A percentile compares a stretch with the other conserved stretches of the same genome.
Evolutionary conservation across 1,140 invertebrate genomes (phyloP).

Genomic region (Heliconius melpomene): DNA sequence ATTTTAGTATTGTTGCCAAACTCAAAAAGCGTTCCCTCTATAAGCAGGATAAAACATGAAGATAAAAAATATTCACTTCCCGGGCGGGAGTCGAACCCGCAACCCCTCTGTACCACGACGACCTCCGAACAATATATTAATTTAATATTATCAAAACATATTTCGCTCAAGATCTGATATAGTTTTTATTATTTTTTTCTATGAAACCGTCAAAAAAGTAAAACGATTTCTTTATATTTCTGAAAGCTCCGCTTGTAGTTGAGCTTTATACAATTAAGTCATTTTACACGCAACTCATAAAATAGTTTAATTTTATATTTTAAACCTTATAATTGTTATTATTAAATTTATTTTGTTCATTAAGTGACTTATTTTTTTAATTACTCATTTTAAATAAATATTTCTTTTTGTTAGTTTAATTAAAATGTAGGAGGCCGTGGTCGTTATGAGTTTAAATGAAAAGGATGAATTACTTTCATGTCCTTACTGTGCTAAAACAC

Average conservation of each 20-base stretch:
- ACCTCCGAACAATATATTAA: too few relatives aligned
- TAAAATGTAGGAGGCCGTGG: background rate
- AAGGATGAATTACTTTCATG: too few relatives aligned
- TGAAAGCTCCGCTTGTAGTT: background rate
- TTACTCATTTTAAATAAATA: too few relatives aligned
- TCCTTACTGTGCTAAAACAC: too few relatives aligned
- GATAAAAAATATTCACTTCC: background rate
- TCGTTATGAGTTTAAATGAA: too few relatives aligned
- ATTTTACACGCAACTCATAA: background rate
- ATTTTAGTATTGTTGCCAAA: too few relatives aligned
- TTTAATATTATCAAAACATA: too few relatives aligned
- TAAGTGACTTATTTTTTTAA: background rate
- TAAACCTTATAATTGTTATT: background rate
- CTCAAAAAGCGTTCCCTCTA: too few relatives aligned
- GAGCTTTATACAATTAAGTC: background rate
- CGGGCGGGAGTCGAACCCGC: too few relatives aligned
- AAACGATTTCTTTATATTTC: background rate
- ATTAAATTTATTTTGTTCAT: constrained; percentile 1
- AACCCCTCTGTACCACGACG: too few relatives aligned
- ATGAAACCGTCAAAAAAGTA: background rate
- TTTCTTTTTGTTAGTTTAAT: background rate
- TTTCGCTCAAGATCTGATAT: too few relatives aligned
- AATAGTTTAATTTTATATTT: background rate
- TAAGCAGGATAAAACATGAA: background rate
- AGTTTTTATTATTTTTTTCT: too few relatives aligned